These are phyloP conservation scores for Pachypanchax playfairii DNA, from an alignment of 2,113 vertebrate species.

Conservation along the genomic window DNA sequence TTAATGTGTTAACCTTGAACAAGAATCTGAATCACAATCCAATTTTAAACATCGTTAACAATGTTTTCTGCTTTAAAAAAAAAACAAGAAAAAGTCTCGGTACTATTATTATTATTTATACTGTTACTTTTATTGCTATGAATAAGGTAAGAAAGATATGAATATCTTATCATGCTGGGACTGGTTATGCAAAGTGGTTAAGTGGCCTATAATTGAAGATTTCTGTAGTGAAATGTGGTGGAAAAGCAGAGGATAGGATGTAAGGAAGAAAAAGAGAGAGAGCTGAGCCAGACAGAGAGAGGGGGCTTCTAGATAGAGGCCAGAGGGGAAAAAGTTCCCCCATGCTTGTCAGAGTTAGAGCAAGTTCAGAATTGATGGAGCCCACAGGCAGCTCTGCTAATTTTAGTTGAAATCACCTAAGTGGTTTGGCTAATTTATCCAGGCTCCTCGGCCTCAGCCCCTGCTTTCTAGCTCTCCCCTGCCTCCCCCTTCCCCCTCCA, in stretches of 20 bases:
- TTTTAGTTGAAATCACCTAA: slow-evolving; percentile 83
- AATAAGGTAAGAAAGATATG: slow-evolving; percentile 20
- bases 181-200: slow-evolving; percentile 28
- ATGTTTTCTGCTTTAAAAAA: slow-evolving; percentile 12
- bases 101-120: too few relatives aligned
- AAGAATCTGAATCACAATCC: slow-evolving; percentile 13
- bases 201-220: slow-evolving; percentile 51
- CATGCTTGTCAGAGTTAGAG: slow-evolving; percentile 80
- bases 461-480: slow-evolving; percentile 61
- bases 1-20: slow-evolving; percentile 55
- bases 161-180: slow-evolving; percentile 1
- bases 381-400: slow-evolving; percentile 77
- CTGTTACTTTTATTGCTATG: slow-evolving; percentile 1
- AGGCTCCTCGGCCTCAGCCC: slow-evolving; percentile 74
- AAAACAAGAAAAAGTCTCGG: not conserved
- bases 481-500: slow-evolving; percentile 58
- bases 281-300: slow-evolving; percentile 42
- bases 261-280: slow-evolving; percentile 34
- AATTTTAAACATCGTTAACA: slow-evolving; percentile 15
- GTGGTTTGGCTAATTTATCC: slow-evolving; percentile 84
- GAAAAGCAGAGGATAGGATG: slow-evolving; percentile 40
- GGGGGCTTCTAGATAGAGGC: slow-evolving; percentile 59
- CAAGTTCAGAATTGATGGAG: slow-evolving; percentile 79
- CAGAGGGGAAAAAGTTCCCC: slow-evolving; percentile 71
- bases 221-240: slow-evolving; percentile 40